Evolutionary conservation across 2,797 vertebrate species (phyloP).

Genomic region (Botia kubotai): DNA sequence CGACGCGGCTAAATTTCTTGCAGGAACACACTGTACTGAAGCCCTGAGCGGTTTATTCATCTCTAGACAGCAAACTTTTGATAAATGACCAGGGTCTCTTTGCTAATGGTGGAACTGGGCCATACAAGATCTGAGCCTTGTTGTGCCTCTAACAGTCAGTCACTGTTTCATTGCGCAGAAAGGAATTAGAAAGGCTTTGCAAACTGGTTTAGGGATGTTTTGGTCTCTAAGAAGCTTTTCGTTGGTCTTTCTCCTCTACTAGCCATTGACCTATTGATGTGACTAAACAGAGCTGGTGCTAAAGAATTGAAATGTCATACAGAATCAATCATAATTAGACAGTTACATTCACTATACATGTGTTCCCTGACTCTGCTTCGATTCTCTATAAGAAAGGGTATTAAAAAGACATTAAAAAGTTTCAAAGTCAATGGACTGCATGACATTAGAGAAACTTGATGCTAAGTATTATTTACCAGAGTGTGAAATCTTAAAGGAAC

Average conservation of each 20-base stretch:
- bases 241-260: slow-evolving; percentile 46
- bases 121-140: slow-evolving; percentile 28
- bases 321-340: slow-evolving; percentile 56
- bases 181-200: slow-evolving; percentile 36
- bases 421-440: slow-evolving; percentile 51
- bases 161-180: slow-evolving; percentile 26
- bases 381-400: slow-evolving; percentile 25
- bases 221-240: slow-evolving; percentile 51
- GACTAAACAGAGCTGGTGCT: slow-evolving; percentile 49
- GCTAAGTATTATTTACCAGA: slow-evolving; percentile 37
- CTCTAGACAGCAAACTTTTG: slow-evolving; percentile 45
- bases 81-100: slow-evolving; percentile 43
- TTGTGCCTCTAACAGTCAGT: slow-evolving; percentile 38
- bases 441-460: slow-evolving; percentile 21
- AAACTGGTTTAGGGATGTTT: slow-evolving; percentile 48
- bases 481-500: background rate
- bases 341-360: slow-evolving; percentile 34
- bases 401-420: slow-evolving; percentile 53
- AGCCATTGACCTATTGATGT: slow-evolving; percentile 54
- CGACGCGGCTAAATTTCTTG: background rate
- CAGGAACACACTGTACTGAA: background rate
- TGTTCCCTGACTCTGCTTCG: slow-evolving; percentile 27
- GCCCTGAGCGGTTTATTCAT: background rate
- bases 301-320: slow-evolving; percentile 58
- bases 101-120: slow-evolving; percentile 33